Evolutionary conservation across 2,113 vertebrate species (phyloP), one percentile per base, ranked within the genome.

Genomic region (Noctilio leporinus): DNA sequence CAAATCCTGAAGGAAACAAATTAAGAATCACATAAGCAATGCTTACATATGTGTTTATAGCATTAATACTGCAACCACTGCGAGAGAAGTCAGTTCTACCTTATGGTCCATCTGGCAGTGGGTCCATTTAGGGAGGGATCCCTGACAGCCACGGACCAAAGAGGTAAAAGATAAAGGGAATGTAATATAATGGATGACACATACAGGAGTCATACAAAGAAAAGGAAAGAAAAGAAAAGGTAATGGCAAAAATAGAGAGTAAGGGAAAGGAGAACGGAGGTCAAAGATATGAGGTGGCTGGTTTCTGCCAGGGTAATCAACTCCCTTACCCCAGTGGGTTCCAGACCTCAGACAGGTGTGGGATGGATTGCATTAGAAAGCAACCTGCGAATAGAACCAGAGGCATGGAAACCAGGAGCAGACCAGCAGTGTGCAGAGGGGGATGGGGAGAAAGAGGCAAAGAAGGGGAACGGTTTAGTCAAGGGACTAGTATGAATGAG

Each of bases 1-100:
- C 75, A 86, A 57, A 92, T 76, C 55, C 91, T n/a, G 24, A 86
- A 80, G 57, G 76, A 89, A 95, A 64, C n/a, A 96, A 87, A 92
- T 65, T 86, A 77, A 94, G 30, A 84, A 15, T 30, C 62, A 35
- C 33, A 4, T 38, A 49, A 94, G 62, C 47, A 76, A 85, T 28
- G 59, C 77, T 93, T 84, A 91, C 30, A 73, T 4, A 55, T 9
- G 45, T 26, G 72, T 53, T 87, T 78, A 87, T 45, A 64, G 49
- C 47, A 87, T 64, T 87, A 89, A 80, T 80, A 76, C 1, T 53
- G 35, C 14, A 72, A 72, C 76, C 11, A 72, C 20, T n/a, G 17
- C 87, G 57, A 86, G 33, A 47, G 4, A 95, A 67, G 59, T 67
- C 33, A 62, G 72, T 93, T 53, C 67, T 82, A 77, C 28, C 12